Conservation (phyloP, 2,113 vertebrate species). For the Chauna torquata region DNA sequence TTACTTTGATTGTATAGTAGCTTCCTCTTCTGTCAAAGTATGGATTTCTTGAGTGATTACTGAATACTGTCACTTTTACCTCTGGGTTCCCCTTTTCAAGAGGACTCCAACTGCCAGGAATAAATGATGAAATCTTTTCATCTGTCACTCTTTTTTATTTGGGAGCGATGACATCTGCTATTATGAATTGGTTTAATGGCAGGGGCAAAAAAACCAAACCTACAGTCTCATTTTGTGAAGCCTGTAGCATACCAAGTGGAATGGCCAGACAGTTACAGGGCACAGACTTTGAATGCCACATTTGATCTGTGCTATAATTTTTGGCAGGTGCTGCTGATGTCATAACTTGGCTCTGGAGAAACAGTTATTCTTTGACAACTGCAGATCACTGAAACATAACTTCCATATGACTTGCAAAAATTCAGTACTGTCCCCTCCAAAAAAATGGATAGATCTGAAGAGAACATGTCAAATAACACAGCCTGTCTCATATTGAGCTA, state of each 20-base stretch:
- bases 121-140: conserved; percentile 58
- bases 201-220: neutral
- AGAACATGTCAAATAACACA: neutral
- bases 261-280: conserved; percentile 33
- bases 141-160: conserved; percentile 67
- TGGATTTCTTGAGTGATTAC: conserved; percentile 54
- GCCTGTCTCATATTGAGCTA: neutral
- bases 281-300: conserved; percentile 43
- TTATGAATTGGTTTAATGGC: conserved; percentile 56
- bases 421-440: neutral
- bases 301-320: conserved; percentile 61
- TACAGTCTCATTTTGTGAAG: conserved; percentile 41
- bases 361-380: conserved; percentile 56
- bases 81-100: conserved; percentile 58
- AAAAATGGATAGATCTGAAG: neutral
- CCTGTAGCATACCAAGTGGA: neutral
- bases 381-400: conserved; percentile 22
- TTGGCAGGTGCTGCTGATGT: conserved; percentile 57
- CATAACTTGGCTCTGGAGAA: conserved; percentile 55
- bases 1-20: conserved; percentile 67
- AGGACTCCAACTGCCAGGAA: conserved; percentile 42
- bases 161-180: conserved; percentile 65
- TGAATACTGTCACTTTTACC: conserved; percentile 50
- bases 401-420: conserved; percentile 20
- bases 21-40: conserved; percentile 62